Conservation (phyloP, 35 echinoderm and acorn worm genomes). For the Lytechinus pictus region DNA sequence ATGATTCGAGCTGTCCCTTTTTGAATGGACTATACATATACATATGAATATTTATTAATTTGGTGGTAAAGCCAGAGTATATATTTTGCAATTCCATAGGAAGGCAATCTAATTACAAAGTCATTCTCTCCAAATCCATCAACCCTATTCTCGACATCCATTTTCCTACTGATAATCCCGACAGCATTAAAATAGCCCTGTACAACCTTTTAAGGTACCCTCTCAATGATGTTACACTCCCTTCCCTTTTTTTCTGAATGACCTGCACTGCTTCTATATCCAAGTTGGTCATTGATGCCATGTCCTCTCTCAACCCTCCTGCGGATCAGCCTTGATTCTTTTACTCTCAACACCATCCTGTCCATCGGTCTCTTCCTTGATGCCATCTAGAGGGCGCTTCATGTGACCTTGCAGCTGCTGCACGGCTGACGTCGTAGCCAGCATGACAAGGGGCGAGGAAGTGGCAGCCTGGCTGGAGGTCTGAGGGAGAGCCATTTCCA, state of each 20-base stretch:
- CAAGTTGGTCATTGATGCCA: background rate
- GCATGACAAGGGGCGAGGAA: conserved; percentile 66
- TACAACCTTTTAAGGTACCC: background rate
- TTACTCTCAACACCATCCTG: conserved; percentile 56
- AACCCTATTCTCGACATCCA: background rate
- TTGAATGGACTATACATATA: background rate
- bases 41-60: conserved; percentile 7
- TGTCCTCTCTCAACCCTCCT: conserved; percentile 55
- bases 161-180: background rate
- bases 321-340: conserved; percentile 52
- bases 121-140: background rate
- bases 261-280: background rate
- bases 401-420: conserved; percentile 30
- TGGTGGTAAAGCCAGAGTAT: conserved; percentile 10
- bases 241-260: background rate
- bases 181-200: background rate
- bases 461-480: conserved; percentile 3
- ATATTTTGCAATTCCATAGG: background rate
- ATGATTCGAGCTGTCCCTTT: background rate
- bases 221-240: background rate
- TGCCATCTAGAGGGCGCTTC: conserved; percentile 76
- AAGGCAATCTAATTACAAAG: conserved; percentile 6
- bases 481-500: conserved; percentile 47
- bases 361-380: conserved; percentile 71
- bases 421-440: conserved; percentile 66